A percentile compares a stretch with the other conserved stretches of the same genome.
These are phyloP conservation scores for Anoncus sp. DNA, from an alignment of 2,888 invertebrate genomes.

Conservation along the genomic window DNA sequence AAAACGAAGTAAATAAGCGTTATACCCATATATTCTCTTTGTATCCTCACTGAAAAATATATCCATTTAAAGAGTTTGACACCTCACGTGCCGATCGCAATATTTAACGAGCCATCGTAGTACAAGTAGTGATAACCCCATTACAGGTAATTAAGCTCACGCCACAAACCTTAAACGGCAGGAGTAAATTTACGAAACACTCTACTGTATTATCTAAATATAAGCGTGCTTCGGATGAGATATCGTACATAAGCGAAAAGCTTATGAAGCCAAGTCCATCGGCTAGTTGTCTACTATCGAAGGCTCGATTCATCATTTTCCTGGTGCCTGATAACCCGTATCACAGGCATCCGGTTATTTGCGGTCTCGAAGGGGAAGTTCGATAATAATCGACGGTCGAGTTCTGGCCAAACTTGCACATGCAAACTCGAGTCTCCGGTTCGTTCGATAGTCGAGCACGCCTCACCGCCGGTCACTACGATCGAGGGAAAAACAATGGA, in stretches of 20 bases:
- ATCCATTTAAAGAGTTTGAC: no score
- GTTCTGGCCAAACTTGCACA: constrained; percentile 3
- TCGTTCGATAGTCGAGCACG: background rate
- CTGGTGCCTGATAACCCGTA: constrained; percentile 35
- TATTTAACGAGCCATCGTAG: no score
- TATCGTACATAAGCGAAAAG: constrained; percentile 9
- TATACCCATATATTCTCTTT: background rate
- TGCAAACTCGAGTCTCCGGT: constrained; percentile 19
- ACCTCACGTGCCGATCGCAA: no score
- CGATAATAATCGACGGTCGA: constrained; percentile 43
- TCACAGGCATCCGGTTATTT: constrained; percentile 46
- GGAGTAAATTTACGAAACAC: background rate
- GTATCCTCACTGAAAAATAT: no score
- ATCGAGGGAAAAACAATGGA: constrained; percentile 42
- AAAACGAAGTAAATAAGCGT: background rate
- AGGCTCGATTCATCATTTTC: constrained; percentile 21
- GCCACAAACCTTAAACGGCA: background rate
- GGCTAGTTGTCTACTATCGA: constrained; percentile 1
- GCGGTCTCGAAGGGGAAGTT: constrained; percentile 43
- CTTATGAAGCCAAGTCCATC: constrained; percentile 16
- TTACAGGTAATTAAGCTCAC: no score
- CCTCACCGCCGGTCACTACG: background rate
- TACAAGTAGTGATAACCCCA: no score
- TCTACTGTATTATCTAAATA: background rate
- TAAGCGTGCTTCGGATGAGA: background rate